Conservation (phyloP, 1,140 invertebrate species). For the Drosophila littoralis region DNA sequence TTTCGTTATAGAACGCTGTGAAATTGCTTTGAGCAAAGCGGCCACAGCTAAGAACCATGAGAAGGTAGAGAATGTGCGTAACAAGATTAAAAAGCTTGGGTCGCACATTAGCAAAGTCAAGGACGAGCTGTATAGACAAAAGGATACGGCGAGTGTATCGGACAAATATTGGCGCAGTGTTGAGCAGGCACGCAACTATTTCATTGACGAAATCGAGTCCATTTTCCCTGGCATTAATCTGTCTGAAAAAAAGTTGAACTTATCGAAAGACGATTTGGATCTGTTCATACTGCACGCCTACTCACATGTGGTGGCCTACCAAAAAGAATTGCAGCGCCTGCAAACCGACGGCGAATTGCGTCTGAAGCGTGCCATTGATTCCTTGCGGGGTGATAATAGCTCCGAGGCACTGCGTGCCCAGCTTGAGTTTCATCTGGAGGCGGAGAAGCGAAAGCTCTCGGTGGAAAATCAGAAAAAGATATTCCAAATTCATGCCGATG, state of each 20-base stretch:
- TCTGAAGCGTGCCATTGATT: conserved; percentile 87
- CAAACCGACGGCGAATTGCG: conserved; percentile 88
- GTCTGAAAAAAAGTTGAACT: conserved; percentile 87
- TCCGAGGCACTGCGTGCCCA: conserved; percentile 85
- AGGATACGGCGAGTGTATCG: conserved; percentile 86
- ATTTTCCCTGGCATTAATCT: conserved; percentile 90
- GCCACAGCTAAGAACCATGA: conserved; percentile 85
- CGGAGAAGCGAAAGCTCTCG: conserved; percentile 86
- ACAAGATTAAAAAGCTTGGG: conserved; percentile 88
- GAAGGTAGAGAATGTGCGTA: conserved; percentile 81
- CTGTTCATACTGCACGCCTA: conserved; percentile 89
- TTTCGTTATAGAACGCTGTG: conserved; percentile 66
- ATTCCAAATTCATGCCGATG: conserved; percentile 86
- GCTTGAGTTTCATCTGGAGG: conserved; percentile 86
- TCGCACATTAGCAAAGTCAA: conserved; percentile 87
- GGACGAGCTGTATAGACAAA: conserved; percentile 86
- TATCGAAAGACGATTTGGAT: conserved; percentile 88
- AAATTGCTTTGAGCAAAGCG: conserved; percentile 85
- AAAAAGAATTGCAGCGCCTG: conserved; percentile 89
- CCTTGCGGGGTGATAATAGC: conserved; percentile 84
- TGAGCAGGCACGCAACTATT: conserved; percentile 89
- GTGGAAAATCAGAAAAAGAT: conserved; percentile 86
- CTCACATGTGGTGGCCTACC: conserved; percentile 88
- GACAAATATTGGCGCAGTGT: conserved; percentile 90
- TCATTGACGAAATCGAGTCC: conserved; percentile 89